Percentiles rank a stretch among this genome's conserved stretches.
Evolutionary conservation across 2,888 invertebrate genomes (phyloP).

Genomic region (Thymelicus sylvestris): DNA sequence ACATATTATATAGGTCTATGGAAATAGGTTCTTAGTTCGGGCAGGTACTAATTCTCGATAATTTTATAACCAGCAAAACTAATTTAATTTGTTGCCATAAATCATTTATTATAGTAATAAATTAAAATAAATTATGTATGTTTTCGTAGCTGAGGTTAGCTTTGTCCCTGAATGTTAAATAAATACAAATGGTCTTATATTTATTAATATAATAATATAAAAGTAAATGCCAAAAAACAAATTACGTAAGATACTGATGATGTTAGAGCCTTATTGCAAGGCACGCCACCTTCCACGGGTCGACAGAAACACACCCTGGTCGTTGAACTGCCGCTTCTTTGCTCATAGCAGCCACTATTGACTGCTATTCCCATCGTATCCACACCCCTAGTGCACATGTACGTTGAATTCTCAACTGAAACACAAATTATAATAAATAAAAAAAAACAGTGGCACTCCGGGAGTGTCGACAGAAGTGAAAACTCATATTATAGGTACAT

Average conservation of each 20-base stretch:
- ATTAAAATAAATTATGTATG: too few relatives aligned
- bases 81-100: neutral
- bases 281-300: conserved; percentile 65
- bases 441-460: too few relatives aligned
- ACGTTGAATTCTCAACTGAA: conserved; percentile 88
- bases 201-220: too few relatives aligned
- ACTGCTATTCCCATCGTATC: conserved; percentile 72
- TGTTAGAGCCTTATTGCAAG: conserved; percentile 53
- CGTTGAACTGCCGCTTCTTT: conserved; percentile 69
- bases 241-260: neutral
- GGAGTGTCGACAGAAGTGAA: too few relatives aligned
- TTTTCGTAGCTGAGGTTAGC: too few relatives aligned
- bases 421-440: conserved; percentile 49
- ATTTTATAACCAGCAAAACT: neutral
- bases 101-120: neutral
- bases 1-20: too few relatives aligned
- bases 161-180: too few relatives aligned
- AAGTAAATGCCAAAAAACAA: neutral
- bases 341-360: conserved; percentile 85
- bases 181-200: too few relatives aligned
- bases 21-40: too few relatives aligned
- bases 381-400: conserved; percentile 87
- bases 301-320: conserved; percentile 74
- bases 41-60: too few relatives aligned
- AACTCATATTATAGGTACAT: too few relatives aligned